Evolutionary conservation across 2,888 invertebrate species (phyloP), one percentile per base, ranked within the genome.

Genomic region (Isotomurus palustris): DNA sequence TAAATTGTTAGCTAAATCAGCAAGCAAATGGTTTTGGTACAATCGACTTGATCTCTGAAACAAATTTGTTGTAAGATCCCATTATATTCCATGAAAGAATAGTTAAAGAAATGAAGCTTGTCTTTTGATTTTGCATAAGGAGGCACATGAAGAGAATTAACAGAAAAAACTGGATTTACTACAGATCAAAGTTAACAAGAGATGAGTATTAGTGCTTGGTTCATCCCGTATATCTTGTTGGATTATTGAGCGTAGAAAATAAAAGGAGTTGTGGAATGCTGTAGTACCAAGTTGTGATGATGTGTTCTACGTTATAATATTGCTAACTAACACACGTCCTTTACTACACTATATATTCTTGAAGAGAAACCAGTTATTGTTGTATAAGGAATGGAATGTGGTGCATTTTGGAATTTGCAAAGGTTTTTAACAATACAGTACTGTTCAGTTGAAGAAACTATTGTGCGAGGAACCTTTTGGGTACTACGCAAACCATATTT

Each of bases 381-480:
- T 50, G 40, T 35, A 50, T 50, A 50, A 50, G 50, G 50, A 50
- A 50, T 38, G 50, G 50, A 50, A 50, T 50, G 50, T 27, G 40
- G 50, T 50, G 50, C 50, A 50, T 50, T 38, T 36, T 17, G 50
- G 50, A 38, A 50, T 50, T 50, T 22, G 40, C 45, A 24, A 45
- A 25, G 6, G n/a, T n/a, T n/a, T n/a, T n/a, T n/a, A n/a, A n/a
- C n/a, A n/a, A n/a, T n/a, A n/a, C n/a, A n/a, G n/a, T n/a, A n/a
- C n/a, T n/a, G n/a, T n/a, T n/a, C n/a, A n/a, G n/a, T n/a, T n/a
- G n/a, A n/a, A n/a, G n/a, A n/a, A n/a, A n/a, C n/a, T n/a, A n/a
- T n/a, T n/a, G n/a, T n/a, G n/a, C n/a, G n/a, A n/a, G n/a, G n/a
- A n/a, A n/a, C n/a, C n/a, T n/a, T n/a, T n/a, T n/a, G n/a, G n/a